These are phyloP conservation scores for Clarias macrocephalus DNA, from an alignment of 2,113 vertebrate genomes.

Conservation along the genomic window DNA sequence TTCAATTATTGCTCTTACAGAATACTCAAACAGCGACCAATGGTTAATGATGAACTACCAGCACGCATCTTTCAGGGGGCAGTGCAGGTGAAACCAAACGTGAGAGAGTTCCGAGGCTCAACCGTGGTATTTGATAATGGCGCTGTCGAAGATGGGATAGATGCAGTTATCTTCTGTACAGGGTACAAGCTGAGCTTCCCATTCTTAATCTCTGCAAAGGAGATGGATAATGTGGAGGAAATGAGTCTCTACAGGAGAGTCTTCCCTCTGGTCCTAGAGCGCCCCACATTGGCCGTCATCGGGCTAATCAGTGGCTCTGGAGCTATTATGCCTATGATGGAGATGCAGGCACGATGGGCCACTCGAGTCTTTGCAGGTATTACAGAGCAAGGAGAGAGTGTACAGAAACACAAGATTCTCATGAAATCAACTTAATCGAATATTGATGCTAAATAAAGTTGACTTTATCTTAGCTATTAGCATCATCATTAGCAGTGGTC, in stretches of 20 bases:
- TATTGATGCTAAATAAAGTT: neutral
- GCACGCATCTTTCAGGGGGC: conserved; percentile 80
- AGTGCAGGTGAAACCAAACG: conserved; percentile 77
- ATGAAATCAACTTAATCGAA: neutral
- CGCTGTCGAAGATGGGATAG: conserved; percentile 79
- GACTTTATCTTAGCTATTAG: neutral
- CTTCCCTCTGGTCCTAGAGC: conserved; percentile 79
- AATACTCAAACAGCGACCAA: conserved; percentile 61
- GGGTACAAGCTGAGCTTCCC: conserved; percentile 82
- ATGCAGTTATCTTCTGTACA: conserved; percentile 84
- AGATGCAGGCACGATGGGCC: conserved; percentile 90
- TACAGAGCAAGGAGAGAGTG: neutral
- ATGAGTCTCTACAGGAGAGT: conserved; percentile 78
- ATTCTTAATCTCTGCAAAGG: conserved; percentile 75
- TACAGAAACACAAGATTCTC: neutral
- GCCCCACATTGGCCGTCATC: conserved; percentile 81
- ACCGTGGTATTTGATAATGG: conserved; percentile 83
- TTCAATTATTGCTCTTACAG: conserved; percentile 59
- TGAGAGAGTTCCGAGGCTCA: conserved; percentile 75
- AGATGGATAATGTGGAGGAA: conserved; percentile 70
- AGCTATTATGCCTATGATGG: conserved; percentile 80
- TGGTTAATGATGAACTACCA: conserved; percentile 84
- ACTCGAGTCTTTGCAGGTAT: conserved; percentile 82
- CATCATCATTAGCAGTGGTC: neutral
- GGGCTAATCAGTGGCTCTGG: conserved; percentile 79